Base-by-base conservation (phyloP, 1,140 invertebrate genomes). In the Bombus sibiricus region DNA sequence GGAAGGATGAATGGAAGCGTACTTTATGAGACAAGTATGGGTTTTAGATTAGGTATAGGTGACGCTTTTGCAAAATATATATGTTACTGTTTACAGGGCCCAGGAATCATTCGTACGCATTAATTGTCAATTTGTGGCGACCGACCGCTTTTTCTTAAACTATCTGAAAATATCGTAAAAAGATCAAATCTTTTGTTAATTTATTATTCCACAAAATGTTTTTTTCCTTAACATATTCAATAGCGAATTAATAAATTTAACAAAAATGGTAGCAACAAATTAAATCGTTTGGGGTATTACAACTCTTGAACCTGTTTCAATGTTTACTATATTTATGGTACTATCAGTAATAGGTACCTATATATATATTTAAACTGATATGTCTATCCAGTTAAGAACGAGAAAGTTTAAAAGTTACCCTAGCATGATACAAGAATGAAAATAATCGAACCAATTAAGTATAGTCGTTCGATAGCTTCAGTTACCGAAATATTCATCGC, bases 11-110 rank as follows among this genome's bases (percentile, higher is more conserved):
- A 93, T 93, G 88, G 90, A 87, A 91, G 76, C 83, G 90, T 93
- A 90, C 86, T 93, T 94, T 93, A 94, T 94, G 91, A 90, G 92
- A 93, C 92, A 92, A 90, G 88, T 93, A 93, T 93, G 92, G 91
- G 86, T 91, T 94, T 94, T 93, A 91, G 91, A 94, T 94, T 94
- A 93, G 92, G 91, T 94, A 89, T 86, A 82, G 89, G 68, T 89
- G 90, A 74, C 81, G 76, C 79, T 88, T 83, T 89, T 88, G 72
- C 66, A 66, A 88, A 86, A 83, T 88, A 81, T 85, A 76, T 89
- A 79, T 12, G 66, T 25, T 32, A 72, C 53, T n/a, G 47, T 86
- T 86, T 86, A 86, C 78, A 28, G 68, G 34, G 34, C n/a, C 37
- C 47, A 25, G 37, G 59, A 78, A 88, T 83, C 77, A 80, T 85